Evolutionary conservation across 2,113 vertebrate genomes (phyloP).

Genomic region (Rhinolophus sinicus): DNA sequence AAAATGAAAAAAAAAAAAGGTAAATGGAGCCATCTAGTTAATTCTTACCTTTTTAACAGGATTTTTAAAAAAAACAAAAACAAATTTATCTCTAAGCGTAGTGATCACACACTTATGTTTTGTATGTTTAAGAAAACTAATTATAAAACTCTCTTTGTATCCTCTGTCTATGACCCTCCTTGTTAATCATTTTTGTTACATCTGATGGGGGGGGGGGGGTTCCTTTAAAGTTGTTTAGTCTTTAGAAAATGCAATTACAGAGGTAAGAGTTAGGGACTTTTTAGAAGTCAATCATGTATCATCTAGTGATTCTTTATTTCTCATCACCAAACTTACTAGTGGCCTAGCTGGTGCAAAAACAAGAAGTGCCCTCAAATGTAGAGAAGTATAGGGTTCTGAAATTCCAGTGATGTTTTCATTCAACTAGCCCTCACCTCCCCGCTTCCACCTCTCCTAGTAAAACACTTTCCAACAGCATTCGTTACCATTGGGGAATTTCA

Average conservation of each 20-base stretch:
- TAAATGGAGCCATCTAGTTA: not conserved
- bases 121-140: not conserved
- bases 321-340: not conserved
- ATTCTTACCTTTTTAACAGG: not conserved
- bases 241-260: not conserved
- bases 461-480: not conserved
- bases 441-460: not conserved
- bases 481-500: not conserved
- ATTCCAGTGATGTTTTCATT: too few species aligned
- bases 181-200: too few species aligned
- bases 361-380: accelerated
- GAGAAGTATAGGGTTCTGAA: not conserved
- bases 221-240: not conserved
- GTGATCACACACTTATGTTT: not conserved
- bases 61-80: not conserved
- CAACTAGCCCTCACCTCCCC: accelerated
- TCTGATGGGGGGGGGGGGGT: not conserved
- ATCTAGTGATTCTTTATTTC: not conserved
- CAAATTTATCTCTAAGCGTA: not conserved
- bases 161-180: not conserved
- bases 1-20: not conserved
- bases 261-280: not conserved
- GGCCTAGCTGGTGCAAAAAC: accelerated
- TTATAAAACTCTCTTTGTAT: not conserved
- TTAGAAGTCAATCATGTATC: not conserved